Percentiles rank a stretch among this genome's conserved stretches.
Conservation (phyloP, 2,888 invertebrate genomes). For the Glyphotaelius pellucidus region DNA sequence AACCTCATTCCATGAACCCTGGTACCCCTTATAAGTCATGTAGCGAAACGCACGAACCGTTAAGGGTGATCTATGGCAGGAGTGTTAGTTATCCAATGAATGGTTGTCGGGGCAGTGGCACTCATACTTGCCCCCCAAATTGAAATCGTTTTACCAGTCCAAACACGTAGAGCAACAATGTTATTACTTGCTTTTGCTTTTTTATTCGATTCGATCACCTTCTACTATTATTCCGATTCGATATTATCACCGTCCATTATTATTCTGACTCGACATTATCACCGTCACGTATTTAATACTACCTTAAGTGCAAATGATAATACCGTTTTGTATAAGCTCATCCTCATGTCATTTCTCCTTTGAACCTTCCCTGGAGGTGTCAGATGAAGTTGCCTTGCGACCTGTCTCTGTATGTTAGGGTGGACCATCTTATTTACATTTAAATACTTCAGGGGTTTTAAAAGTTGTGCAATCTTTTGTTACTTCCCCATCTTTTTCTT, state of each 20-base stretch:
- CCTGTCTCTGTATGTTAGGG: not conserved
- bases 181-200: not conserved
- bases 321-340: not conserved
- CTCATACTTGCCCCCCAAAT: too few species aligned
- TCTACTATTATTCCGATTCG: too few species aligned
- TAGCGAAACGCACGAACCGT: too few species aligned
- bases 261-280: not conserved
- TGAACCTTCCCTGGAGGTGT: not conserved
- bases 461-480: not conserved
- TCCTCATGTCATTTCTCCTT: not conserved
- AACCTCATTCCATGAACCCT: too few species aligned
- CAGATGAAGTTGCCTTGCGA: not conserved
- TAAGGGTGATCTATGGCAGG: too few species aligned
- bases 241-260: too few species aligned
- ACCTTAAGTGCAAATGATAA: not conserved
- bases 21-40: too few species aligned
- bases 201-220: too few species aligned
- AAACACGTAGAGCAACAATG: not conserved
- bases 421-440: not conserved
- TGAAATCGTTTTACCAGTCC: too few species aligned
- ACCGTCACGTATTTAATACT: not conserved
- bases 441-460: not conserved
- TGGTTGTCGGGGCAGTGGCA: too few species aligned
- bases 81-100: too few species aligned
- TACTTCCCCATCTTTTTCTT: too few species aligned